Evolutionary conservation across 1,140 invertebrate species (phyloP).

Genomic region (Monochamus saltuarius): DNA sequence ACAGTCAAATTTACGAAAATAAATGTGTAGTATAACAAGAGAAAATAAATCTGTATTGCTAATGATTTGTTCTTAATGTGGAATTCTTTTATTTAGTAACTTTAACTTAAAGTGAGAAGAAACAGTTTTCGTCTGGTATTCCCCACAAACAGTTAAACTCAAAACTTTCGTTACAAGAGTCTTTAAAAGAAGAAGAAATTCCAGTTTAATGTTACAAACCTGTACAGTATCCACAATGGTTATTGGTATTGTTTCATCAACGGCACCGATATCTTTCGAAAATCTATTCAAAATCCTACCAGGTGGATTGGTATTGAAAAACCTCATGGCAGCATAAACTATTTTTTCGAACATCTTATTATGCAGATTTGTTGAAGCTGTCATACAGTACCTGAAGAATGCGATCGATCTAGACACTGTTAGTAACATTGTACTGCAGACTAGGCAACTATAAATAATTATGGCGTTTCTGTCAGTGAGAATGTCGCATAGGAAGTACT

Average conservation of each 20-base stretch:
- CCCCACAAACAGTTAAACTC: too few relatives aligned
- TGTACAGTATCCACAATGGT: slow-evolving; percentile 50
- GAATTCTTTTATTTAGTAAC: too few relatives aligned
- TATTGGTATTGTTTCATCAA: slow-evolving; percentile 81
- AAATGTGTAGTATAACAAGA: too few relatives aligned
- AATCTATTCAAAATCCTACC: slow-evolving; percentile 77
- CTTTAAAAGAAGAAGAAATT: too few relatives aligned
- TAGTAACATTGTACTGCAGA: slow-evolving; percentile 54
- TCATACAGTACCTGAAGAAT: slow-evolving; percentile 75
- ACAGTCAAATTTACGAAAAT: too few relatives aligned
- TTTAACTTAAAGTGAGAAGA: too few relatives aligned
- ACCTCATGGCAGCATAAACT: slow-evolving; percentile 77
- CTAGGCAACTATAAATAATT: slow-evolving; percentile 52
- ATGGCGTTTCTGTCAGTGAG: slow-evolving; percentile 7
- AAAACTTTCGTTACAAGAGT: too few relatives aligned
- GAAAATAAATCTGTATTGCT: too few relatives aligned
- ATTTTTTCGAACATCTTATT: slow-evolving; percentile 83
- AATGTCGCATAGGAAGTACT: slow-evolving; percentile 26
- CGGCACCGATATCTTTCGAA: slow-evolving; percentile 72
- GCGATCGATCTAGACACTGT: slow-evolving; percentile 65
- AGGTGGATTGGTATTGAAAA: slow-evolving; percentile 84
- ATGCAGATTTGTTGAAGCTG: slow-evolving; percentile 63
- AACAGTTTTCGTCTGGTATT: too few relatives aligned
- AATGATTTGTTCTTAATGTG: too few relatives aligned
- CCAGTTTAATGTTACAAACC: slow-evolving; percentile 14